Evolutionary conservation across 1,140 invertebrate genomes (phyloP).

Genomic region (Globodera ellingtonae): DNA sequence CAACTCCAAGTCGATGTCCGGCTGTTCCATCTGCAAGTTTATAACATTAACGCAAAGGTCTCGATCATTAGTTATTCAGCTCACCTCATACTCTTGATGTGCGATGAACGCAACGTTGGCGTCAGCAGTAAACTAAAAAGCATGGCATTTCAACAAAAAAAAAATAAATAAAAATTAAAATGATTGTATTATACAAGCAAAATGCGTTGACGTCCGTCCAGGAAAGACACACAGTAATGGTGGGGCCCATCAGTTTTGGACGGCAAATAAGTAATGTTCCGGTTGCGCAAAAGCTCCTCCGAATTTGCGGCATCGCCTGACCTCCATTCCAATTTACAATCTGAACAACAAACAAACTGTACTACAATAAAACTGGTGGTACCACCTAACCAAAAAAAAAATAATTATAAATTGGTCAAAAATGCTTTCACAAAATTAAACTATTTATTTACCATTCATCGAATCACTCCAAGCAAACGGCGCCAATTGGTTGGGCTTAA

Average conservation of each 20-base stretch:
- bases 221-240: conserved; percentile 82
- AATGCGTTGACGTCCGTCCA: conserved; percentile 88
- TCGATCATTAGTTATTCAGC: conserved; percentile 2
- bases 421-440: no score
- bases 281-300: conserved; percentile 46
- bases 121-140: conserved; percentile 75
- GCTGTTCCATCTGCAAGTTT: conserved; percentile 43
- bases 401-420: no score
- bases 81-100: conserved; percentile 68
- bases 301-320: conserved; percentile 45
- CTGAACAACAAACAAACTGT: conserved; percentile 29
- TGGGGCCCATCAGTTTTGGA: conserved; percentile 60
- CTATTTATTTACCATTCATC: neutral
- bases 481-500: conserved; percentile 49
- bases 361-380: neutral
- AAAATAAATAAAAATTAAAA: neutral
- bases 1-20: conserved; percentile 69
- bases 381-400: neutral
- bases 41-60: neutral
- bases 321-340: conserved; percentile 54
- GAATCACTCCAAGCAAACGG: conserved; percentile 45
- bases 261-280: conserved; percentile 58
- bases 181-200: conserved; percentile 69
- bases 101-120: conserved; percentile 76
- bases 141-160: no score